Percentiles rank a stretch among this genome's conserved stretches.
These are phyloP conservation scores for Mesodorylaimus sp. DNA, from an alignment of 2,888 invertebrate genomes.

Conservation along the genomic window DNA sequence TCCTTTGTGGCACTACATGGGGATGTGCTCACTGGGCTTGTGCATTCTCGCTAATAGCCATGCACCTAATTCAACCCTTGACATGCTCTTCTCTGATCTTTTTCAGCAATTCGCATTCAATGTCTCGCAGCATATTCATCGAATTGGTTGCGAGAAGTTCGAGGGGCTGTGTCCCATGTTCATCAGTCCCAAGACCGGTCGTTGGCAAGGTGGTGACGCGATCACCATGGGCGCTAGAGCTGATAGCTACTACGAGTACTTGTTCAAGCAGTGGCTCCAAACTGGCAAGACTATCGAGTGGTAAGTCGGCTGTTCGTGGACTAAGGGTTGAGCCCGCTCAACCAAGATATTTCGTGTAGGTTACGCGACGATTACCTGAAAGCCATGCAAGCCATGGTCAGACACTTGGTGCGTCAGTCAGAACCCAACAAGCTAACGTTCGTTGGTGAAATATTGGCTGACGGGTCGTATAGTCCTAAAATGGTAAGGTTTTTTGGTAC, in stretches of 20 bases:
- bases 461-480: constrained; percentile 67
- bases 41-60: too few relatives aligned
- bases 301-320: constrained; percentile 18
- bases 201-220: constrained; percentile 67
- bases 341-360: constrained; percentile 49
- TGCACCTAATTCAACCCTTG: too few relatives aligned
- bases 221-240: constrained; percentile 89
- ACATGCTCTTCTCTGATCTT: constrained; percentile 1
- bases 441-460: constrained; percentile 70
- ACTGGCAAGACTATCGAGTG: constrained; percentile 51
- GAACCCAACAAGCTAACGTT: constrained; percentile 61
- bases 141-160: constrained; percentile 50
- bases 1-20: too few relatives aligned
- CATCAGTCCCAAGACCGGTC: constrained; percentile 79
- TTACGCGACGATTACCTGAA: constrained; percentile 22
- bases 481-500: constrained; percentile 42
- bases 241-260: constrained; percentile 95
- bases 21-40: too few relatives aligned
- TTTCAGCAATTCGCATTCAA: constrained; percentile 53
- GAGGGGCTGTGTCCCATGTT: constrained; percentile 92
- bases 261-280: constrained; percentile 94
- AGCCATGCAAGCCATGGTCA: constrained; percentile 22
- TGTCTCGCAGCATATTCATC: constrained; percentile 74
- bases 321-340: background rate
- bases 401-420: constrained; percentile 35